Conservation (phyloP, 2,888 invertebrate genomes). For the Barypeithes pellucidus region DNA sequence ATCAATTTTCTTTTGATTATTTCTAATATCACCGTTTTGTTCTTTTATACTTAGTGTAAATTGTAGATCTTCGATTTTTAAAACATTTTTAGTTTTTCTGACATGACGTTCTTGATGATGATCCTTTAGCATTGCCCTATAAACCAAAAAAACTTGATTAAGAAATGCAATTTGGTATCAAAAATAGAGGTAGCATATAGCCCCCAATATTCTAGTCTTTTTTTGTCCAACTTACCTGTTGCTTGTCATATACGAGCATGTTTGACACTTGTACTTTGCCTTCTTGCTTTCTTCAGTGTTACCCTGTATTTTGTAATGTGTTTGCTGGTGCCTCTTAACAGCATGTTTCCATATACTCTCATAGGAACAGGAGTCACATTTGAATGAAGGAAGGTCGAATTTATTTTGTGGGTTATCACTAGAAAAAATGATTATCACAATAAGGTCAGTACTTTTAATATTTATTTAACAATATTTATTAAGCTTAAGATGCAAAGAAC, state of each 20-base stretch:
- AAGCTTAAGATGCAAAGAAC: neutral
- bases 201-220: too few species aligned
- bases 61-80: neutral
- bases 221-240: slow-evolving; percentile 12
- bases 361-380: slow-evolving; percentile 20
- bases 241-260: slow-evolving; percentile 11
- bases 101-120: neutral
- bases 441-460: neutral
- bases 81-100: neutral
- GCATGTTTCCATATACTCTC: slow-evolving; percentile 31
- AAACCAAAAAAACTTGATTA: neutral
- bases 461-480: neutral
- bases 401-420: slow-evolving; percentile 7
- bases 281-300: neutral
- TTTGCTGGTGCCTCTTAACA: slow-evolving; percentile 26
- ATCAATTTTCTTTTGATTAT: neutral
- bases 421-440: neutral
- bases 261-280: slow-evolving; percentile 8
- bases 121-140: neutral
- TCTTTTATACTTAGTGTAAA: neutral
- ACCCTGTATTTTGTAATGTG: neutral
- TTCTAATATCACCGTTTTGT: neutral
- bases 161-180: too few species aligned
- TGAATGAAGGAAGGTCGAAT: slow-evolving; percentile 23
- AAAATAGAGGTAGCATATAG: too few species aligned